Conservation (phyloP, 2,888 invertebrate genomes). For the Pseudoips prasinana region DNA sequence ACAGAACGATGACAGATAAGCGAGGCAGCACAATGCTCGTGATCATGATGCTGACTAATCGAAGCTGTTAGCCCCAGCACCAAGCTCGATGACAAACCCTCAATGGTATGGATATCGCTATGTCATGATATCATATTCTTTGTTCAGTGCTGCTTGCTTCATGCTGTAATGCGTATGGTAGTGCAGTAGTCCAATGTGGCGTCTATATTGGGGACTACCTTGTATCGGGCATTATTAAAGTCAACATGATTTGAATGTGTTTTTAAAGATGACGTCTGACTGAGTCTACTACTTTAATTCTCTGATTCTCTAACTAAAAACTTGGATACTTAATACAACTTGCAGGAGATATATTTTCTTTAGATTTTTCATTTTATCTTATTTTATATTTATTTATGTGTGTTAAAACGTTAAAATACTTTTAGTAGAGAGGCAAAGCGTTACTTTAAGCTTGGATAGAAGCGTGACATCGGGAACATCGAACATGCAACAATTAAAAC, state of each 20-base stretch:
- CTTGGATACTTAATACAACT: too few relatives aligned
- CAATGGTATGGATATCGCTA: constrained; percentile 47
- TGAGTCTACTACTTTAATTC: too few relatives aligned
- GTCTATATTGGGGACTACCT: constrained; percentile 13
- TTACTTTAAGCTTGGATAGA: constrained; percentile 67
- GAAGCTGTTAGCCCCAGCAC: constrained; percentile 60
- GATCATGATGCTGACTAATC: constrained; percentile 50
- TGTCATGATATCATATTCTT: constrained; percentile 45
- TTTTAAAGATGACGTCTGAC: too few relatives aligned
- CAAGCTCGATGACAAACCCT: constrained; percentile 60
- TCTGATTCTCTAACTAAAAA: too few relatives aligned
- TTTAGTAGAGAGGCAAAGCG: constrained; percentile 68
- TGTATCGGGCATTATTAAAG: constrained; percentile 8
- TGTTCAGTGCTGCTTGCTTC: constrained; percentile 53
- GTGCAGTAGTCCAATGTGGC: constrained; percentile 33
- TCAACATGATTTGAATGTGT: constrained; percentile 5
- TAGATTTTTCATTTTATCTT: constrained; percentile 1
- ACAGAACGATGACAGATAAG: constrained; percentile 41
- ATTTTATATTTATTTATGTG: constrained; percentile 37
- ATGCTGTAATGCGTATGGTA: constrained; percentile 66
- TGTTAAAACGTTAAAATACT: constrained; percentile 41
- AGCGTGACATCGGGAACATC: constrained; percentile 58
- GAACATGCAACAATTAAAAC: constrained; percentile 74
- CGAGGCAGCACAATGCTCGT: constrained; percentile 50
- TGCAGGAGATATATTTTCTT: too few relatives aligned